A percentile compares a stretch with the other conserved stretches of the same genome.
phyloP scores from a whole-genome alignment of 2,888 invertebrate genomes.

The Mallateleia sp. region DNA sequence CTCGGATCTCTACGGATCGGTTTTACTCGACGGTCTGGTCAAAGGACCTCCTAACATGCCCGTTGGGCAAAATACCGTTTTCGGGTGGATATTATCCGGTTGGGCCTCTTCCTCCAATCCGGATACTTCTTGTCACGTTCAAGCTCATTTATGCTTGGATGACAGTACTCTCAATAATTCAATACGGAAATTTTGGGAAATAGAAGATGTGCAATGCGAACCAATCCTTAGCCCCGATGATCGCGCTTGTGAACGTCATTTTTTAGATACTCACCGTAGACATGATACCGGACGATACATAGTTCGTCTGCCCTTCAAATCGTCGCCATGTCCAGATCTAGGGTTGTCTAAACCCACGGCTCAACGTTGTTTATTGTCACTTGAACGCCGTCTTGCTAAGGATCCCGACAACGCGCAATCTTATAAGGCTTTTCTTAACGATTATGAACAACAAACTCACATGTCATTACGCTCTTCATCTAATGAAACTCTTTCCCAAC shows the following conservation, averaged over 20 bases:
- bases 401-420: background rate
- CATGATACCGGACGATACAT: constrained; percentile 7
- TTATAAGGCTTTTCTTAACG: background rate
- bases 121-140: too few species aligned
- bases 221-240: background rate
- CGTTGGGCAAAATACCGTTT: background rate
- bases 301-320: constrained; percentile 3
- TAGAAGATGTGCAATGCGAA: background rate
- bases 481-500: background rate
- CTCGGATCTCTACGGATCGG: background rate
- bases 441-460: background rate
- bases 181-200: background rate
- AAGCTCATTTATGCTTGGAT: background rate
- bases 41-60: background rate
- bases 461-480: background rate
- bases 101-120: too few species aligned
- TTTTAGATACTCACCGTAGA: too few species aligned
- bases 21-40: background rate
- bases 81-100: constrained; percentile 18
- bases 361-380: background rate
- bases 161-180: background rate
- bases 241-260: background rate
- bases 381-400: background rate
- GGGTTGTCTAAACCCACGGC: background rate
- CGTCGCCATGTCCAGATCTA: background rate